These are phyloP conservation scores for Thunnus albacares DNA, from an alignment of 2,797 vertebrate species.

Conservation along the genomic window DNA sequence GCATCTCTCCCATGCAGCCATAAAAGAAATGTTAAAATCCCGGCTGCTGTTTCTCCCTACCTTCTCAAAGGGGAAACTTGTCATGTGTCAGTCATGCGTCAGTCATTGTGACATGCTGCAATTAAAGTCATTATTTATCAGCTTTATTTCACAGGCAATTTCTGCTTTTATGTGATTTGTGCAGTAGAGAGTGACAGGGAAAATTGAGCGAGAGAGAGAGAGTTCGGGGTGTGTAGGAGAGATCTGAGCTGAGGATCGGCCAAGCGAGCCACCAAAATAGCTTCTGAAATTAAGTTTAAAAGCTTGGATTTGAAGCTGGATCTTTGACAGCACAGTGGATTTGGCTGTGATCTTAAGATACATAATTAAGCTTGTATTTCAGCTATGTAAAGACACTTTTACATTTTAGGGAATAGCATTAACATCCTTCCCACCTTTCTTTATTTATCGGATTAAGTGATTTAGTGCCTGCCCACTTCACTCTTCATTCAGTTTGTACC, in stretches of 20 bases:
- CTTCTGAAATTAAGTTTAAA: slow-evolving; percentile 17
- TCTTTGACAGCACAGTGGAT: background rate
- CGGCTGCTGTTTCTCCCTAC: slow-evolving; percentile 32
- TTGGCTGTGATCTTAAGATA: background rate
- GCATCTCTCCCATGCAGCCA: slow-evolving; percentile 35
- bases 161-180: slow-evolving; percentile 32
- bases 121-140: slow-evolving; percentile 31
- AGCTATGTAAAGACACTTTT: background rate
- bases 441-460: background rate
- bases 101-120: slow-evolving; percentile 30
- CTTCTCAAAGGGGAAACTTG: slow-evolving; percentile 37
- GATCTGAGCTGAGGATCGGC: slow-evolving; percentile 9
- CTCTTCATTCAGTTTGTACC: background rate
- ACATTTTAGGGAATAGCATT: background rate
- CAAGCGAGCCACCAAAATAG: background rate
- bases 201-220: background rate
- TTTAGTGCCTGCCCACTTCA: background rate
- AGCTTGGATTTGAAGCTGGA: background rate
- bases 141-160: slow-evolving; percentile 18
- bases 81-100: slow-evolving; percentile 48
- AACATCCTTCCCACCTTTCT: background rate
- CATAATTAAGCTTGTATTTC: background rate
- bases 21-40: slow-evolving; percentile 32
- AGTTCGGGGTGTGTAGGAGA: slow-evolving; percentile 12
- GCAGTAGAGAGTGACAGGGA: slow-evolving; percentile 26